Base-by-base conservation (phyloP, 2,888 invertebrate species). In the Eristalis intricaria region DNA sequence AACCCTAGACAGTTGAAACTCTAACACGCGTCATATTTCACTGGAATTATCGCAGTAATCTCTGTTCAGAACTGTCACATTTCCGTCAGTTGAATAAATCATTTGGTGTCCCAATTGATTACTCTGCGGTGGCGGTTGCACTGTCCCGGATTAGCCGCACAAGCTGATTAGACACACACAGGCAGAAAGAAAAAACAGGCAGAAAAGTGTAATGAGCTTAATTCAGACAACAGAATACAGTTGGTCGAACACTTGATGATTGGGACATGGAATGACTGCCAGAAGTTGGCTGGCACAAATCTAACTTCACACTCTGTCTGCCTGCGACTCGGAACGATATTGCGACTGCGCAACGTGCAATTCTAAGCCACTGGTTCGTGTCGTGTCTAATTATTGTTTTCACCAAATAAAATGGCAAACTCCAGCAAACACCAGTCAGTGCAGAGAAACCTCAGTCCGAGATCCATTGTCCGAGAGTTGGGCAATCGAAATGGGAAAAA, bases 301-400 rank as follows among this genome's bases (percentile, higher is more conserved):
- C 32, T 56, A 40, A 76, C 58, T 69, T 69, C 64, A 75, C 76
- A 81, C 76, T 76, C 63, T 19, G 29, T 58, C 66, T 4, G 19
- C 8, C 50, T 19, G 50, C 50, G 50, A 19, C 50, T 50, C 19
- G 8, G 8, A 50, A 7, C 8, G 50, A 50, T 50, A 56, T 60
- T 70, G 84, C 58, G 76, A 77, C 81, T 85, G 85, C 82, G 84
- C 82, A 85, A 85, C 38, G 61, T 56, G 43, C 81, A 81, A 78
- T 82, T 85, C 82, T 82, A 65, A 76, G 68, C 61, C 82, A 74
- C 64, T 85, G 82, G 76, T 64, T 83, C 70, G 86, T 86, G 83
- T 86, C 86, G 73, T 78, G 74, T 75, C 78, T 78, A 86, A 83
- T 86, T 86, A 86, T 70, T 63, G 65, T 83, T 82, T 86, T 86